phyloP scores from a whole-genome alignment of 2,113 vertebrate genomes.

The Ochotona curzoniae region DNA sequence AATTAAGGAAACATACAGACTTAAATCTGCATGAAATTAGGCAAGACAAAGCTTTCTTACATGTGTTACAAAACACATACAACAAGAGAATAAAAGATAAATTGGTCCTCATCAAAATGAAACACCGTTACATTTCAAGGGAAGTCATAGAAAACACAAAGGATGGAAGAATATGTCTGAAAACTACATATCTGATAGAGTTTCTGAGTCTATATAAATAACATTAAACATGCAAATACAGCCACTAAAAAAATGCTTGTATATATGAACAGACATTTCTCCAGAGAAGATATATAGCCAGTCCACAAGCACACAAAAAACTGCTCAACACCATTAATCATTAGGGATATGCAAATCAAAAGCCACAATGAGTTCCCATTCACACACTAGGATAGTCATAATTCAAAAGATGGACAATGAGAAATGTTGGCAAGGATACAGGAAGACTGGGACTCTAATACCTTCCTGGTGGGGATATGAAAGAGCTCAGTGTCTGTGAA shows the following conservation, averaged over 20 bases:
- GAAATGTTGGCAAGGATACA: neutral
- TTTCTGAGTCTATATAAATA: neutral
- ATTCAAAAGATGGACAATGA: neutral
- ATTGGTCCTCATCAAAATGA: neutral
- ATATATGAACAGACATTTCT: neutral
- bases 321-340: neutral
- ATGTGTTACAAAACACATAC: neutral
- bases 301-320: neutral
- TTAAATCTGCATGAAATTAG: neutral
- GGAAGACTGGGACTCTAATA: neutral
- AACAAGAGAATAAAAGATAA: neutral
- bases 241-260: neutral
- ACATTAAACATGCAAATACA: slow-evolving; percentile 10
- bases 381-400: neutral
- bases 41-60: neutral
- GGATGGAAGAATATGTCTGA: neutral
- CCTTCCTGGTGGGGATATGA: neutral
- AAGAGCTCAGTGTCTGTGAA: neutral
- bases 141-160: neutral
- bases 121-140: neutral
- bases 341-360: neutral
- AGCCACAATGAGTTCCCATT: neutral
- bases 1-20: neutral
- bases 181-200: neutral
- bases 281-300: neutral